Conservation (phyloP, 2,888 invertebrate genomes). For the Microplitis deprimator region DNA sequence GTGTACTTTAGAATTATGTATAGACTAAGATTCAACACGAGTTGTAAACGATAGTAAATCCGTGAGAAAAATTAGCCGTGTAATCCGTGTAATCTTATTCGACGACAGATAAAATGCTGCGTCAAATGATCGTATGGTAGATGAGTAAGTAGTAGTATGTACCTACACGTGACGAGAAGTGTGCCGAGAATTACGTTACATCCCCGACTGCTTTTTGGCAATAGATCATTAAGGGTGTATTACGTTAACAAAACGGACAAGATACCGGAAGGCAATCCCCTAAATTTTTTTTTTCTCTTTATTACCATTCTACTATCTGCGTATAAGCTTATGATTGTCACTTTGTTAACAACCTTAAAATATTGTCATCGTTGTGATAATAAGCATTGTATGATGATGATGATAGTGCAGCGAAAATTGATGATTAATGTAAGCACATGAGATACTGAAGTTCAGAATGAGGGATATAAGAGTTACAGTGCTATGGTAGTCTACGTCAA, state of each 20-base stretch:
- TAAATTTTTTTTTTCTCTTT: constrained; percentile 42
- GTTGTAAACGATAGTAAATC: background rate
- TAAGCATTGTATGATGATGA: background rate
- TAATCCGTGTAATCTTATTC: constrained; percentile 60
- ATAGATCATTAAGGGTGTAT: constrained; percentile 68
- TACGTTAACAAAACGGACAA: constrained; percentile 60
- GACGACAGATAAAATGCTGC: constrained; percentile 49
- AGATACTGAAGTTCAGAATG: background rate
- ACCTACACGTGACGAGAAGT: constrained; percentile 66
- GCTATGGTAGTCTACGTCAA: background rate
- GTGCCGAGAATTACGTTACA: constrained; percentile 66
- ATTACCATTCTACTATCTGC: constrained; percentile 4
- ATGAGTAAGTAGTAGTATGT: background rate
- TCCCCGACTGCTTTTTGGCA: constrained; percentile 60
- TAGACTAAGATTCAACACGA: background rate
- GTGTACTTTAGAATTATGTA: background rate
- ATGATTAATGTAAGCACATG: background rate
- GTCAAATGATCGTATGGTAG: constrained; percentile 52
- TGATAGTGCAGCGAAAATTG: background rate
- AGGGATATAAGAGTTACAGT: background rate
- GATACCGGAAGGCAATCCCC: constrained; percentile 55
- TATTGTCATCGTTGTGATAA: background rate
- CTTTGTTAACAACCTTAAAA: background rate
- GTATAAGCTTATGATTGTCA: background rate
- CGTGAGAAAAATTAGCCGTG: constrained; percentile 63